Percentiles rank a stretch among this genome's conserved stretches.
Conservation (phyloP, 2,888 invertebrate species). For the Taenaris catops region DNA sequence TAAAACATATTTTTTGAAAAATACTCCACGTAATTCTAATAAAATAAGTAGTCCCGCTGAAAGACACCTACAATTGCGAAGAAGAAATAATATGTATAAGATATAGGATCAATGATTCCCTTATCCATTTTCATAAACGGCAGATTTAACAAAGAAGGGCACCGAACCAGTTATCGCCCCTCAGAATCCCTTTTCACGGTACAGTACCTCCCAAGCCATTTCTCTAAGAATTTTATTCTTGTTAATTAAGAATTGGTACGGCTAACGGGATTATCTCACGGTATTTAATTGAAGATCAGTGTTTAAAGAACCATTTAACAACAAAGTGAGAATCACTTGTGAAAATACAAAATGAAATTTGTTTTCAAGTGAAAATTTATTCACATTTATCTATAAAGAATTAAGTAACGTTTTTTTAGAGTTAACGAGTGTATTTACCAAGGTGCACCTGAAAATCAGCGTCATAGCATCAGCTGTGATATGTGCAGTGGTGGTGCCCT, state of each 20-base stretch:
- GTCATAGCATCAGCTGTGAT: no score
- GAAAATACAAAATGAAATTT: constrained; percentile 22
- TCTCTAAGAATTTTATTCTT: constrained; percentile 58
- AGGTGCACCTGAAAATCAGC: no score
- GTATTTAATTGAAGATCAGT: constrained; percentile 51
- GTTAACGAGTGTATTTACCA: no score
- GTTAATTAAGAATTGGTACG: constrained; percentile 57
- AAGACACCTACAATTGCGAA: no score
- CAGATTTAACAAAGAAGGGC: constrained; percentile 36
- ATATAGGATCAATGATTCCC: constrained; percentile 27
- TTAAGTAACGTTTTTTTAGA: no score
- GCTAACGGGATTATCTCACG: constrained; percentile 61
- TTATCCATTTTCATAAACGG: constrained; percentile 30
- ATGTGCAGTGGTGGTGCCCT: no score
- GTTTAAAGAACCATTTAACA: constrained; percentile 35
- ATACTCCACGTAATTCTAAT: no score
- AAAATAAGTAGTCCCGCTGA: no score
- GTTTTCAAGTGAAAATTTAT: constrained; percentile 7
- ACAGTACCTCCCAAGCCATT: constrained; percentile 42
- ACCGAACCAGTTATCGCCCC: constrained; percentile 42
- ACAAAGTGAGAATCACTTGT: constrained; percentile 29
- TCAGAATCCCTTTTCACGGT: constrained; percentile 52
- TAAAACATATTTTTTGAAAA: no score
- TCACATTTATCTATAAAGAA: constrained; percentile 1
- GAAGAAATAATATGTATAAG: no score